phyloP scores from a whole-genome alignment of 2,888 invertebrate species.

The Dusona sp. region DNA sequence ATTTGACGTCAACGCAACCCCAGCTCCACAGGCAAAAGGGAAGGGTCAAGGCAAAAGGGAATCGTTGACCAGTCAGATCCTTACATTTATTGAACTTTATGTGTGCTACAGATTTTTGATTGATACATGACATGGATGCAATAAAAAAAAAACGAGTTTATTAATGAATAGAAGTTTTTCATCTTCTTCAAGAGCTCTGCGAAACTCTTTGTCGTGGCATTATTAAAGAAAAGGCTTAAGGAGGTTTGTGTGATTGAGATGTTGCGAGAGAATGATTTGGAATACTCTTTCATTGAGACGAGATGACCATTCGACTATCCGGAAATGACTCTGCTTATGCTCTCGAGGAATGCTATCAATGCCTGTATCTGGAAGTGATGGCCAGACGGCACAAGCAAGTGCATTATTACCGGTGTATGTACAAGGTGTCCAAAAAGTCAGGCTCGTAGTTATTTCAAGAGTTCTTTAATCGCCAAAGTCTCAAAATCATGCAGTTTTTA shows the following conservation, averaged over 20 bases:
- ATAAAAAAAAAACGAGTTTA: neutral
- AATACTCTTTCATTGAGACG: conserved; percentile 33
- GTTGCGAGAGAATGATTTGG: conserved; percentile 4
- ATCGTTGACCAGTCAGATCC: neutral
- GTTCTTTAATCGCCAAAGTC: neutral
- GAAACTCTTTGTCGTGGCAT: neutral
- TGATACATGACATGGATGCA: neutral
- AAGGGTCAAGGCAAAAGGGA: conserved; percentile 63
- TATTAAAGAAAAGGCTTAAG: neutral
- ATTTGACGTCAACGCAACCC: conserved; percentile 72
- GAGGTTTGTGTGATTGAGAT: conserved; percentile 3
- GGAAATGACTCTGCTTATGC: conserved; percentile 31
- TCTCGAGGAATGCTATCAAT: conserved; percentile 43
- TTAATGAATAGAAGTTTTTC: neutral
- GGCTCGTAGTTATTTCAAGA: neutral
- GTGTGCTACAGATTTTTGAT: neutral
- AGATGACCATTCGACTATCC: conserved; percentile 24
- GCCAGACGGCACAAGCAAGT: conserved; percentile 18
- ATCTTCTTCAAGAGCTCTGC: neutral
- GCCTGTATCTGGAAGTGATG: conserved; percentile 28
- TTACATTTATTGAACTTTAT: neutral
- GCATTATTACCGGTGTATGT: conserved; percentile 18
- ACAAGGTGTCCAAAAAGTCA: neutral
- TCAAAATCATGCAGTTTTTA: neutral
- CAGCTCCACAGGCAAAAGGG: conserved; percentile 43